These are phyloP conservation scores for Nylanderia fulva DNA, from an alignment of 1,140 invertebrate genomes.

Conservation along the genomic window DNA sequence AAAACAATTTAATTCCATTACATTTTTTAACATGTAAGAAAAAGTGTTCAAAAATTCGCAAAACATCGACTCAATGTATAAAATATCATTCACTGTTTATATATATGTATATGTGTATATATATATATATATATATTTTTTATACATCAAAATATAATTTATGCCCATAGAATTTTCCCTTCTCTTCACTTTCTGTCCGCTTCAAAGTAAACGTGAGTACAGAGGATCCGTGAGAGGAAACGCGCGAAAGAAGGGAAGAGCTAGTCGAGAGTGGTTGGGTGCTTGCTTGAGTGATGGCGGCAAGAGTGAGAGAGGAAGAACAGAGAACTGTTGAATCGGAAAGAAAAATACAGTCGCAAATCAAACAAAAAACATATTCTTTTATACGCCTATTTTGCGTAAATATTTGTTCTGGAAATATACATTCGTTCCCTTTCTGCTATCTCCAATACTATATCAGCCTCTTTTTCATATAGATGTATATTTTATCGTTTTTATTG, in stretches of 20 bases:
- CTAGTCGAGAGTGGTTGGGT: constrained; percentile 50
- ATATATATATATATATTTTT: too few relatives aligned
- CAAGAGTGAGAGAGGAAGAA: constrained; percentile 11
- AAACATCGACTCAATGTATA: constrained; percentile 30
- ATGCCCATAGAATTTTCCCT: constrained; percentile 30
- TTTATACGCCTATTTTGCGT: constrained; percentile 74
- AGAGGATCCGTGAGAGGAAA: constrained; percentile 6
- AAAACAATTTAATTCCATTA: too few relatives aligned
- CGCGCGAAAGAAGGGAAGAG: constrained; percentile 2
- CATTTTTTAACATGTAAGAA: neutral
- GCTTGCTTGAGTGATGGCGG: constrained; percentile 46
- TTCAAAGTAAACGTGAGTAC: neutral
- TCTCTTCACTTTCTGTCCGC: constrained; percentile 19
- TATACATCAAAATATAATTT: constrained; percentile 26
- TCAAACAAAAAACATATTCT: constrained; percentile 80
- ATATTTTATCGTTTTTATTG: neutral
- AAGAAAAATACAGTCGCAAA: constrained; percentile 79
- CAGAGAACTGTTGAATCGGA: constrained; percentile 51
- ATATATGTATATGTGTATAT: too few relatives aligned
- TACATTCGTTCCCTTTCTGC: constrained; percentile 76
- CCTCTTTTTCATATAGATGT: constrained; percentile 13
- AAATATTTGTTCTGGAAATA: constrained; percentile 80
- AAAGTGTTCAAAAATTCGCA: constrained; percentile 9
- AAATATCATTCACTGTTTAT: neutral
- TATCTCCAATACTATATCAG: constrained; percentile 39